Evolutionary conservation across 2,797 vertebrate genomes (phyloP).

Genomic region (Phataginus tricuspis): DNA sequence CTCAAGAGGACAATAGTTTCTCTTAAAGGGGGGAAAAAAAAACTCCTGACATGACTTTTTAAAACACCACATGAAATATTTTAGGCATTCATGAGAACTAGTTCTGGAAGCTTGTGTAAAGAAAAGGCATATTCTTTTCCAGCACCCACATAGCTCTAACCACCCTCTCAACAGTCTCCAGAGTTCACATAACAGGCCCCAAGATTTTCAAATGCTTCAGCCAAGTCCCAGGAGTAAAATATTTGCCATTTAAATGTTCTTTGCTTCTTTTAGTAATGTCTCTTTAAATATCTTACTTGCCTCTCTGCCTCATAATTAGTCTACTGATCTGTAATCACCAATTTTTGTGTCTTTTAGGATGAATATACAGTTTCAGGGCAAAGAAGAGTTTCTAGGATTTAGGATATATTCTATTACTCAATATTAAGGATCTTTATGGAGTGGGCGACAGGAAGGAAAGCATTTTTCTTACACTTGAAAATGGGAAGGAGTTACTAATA

Average conservation of each 20-base stretch:
- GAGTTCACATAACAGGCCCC: conserved; percentile 63
- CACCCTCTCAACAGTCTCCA: conserved; percentile 65
- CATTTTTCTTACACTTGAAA: background rate
- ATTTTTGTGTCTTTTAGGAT: background rate
- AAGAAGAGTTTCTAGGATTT: background rate
- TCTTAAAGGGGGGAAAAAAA: background rate
- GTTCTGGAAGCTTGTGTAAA: conserved; percentile 75
- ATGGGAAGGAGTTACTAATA: background rate
- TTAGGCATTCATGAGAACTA: conserved; percentile 82
- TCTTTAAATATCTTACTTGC: conserved; percentile 62
- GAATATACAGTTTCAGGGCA: background rate
- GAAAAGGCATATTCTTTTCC: conserved; percentile 84
- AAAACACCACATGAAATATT: conserved; percentile 80
- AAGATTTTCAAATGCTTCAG: conserved; percentile 69
- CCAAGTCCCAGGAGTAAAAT: conserved; percentile 47
- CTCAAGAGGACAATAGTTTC: conserved; percentile 49
- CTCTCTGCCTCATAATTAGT: conserved; percentile 53
- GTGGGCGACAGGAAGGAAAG: background rate
- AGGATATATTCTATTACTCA: background rate
- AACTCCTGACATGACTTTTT: conserved; percentile 72
- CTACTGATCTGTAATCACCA: background rate
- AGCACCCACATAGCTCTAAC: conserved; percentile 74
- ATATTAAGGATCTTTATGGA: background rate
- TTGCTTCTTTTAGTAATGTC: conserved; percentile 19
- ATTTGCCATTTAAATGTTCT: conserved; percentile 49